A percentile compares a stretch with the other conserved stretches of the same genome.
Evolutionary conservation across 2,113 vertebrate species (phyloP).

Genomic region (Anser brachyrhynchus): DNA sequence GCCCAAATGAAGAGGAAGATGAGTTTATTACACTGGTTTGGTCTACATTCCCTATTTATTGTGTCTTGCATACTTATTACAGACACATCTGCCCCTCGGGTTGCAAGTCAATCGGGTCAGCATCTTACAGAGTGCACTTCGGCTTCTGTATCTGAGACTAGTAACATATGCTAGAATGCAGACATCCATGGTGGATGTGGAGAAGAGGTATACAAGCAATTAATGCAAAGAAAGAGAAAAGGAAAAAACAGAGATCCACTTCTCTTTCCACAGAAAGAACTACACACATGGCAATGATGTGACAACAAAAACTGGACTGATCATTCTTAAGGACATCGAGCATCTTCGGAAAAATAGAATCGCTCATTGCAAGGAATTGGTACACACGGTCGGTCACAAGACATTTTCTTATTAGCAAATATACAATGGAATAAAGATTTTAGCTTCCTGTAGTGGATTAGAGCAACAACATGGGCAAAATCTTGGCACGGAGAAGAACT

Average conservation of each 20-base stretch:
- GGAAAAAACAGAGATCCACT: background rate
- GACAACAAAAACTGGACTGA: background rate
- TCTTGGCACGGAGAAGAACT: conserved; percentile 17
- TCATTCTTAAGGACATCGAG: background rate
- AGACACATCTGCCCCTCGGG: background rate
- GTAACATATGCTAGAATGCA: background rate
- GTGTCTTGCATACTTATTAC: background rate
- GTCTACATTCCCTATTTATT: background rate
- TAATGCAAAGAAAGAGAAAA: background rate
- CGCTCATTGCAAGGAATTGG: background rate
- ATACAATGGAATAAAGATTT: background rate
- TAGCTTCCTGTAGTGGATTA: background rate
- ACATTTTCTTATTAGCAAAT: background rate
- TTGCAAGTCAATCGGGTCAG: background rate
- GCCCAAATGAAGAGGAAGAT: background rate
- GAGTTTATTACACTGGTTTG: background rate
- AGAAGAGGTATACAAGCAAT: background rate
- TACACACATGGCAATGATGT: background rate
- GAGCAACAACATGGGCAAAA: conserved; percentile 14
- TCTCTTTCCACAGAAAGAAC: background rate
- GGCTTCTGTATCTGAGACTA: background rate
- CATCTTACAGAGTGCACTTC: background rate
- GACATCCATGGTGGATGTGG: background rate
- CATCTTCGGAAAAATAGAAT: background rate
- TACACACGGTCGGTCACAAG: background rate